These are phyloP conservation scores for Zoanthus solanderi DNA, from an alignment of 92 coral and sea anemone genomes.

Conservation along the genomic window DNA sequence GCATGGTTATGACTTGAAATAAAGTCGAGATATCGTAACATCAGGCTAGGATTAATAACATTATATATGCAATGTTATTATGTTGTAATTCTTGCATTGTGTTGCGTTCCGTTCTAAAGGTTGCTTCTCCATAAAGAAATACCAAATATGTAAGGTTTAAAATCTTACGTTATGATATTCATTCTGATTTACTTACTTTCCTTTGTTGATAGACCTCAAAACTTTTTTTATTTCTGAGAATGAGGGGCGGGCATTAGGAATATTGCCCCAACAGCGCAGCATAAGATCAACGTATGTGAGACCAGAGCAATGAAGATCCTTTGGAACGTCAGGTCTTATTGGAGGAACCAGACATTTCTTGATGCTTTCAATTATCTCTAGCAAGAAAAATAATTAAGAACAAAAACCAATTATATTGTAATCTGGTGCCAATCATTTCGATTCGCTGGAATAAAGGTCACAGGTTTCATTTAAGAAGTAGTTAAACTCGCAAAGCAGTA, in stretches of 20 bases:
- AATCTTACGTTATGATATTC: no score
- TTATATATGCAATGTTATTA: no score
- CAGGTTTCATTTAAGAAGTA: no score
- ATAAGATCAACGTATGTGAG: conserved; percentile 60
- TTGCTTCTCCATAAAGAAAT: no score
- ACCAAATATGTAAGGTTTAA: no score
- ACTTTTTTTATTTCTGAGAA: conserved; percentile 62
- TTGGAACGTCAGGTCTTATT: conserved; percentile 75
- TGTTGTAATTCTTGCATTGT: no score
- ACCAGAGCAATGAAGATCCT: conserved; percentile 41
- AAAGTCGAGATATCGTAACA: no score
- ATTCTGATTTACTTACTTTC: conserved; percentile 63
- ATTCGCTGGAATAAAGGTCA: no score
- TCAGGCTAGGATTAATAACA: no score
- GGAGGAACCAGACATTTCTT: conserved; percentile 58
- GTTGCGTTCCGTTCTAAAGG: background rate
- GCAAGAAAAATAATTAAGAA: background rate
- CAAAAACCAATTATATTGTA: background rate
- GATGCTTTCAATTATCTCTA: conserved; percentile 73
- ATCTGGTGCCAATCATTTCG: no score
- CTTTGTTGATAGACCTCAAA: conserved; percentile 62
- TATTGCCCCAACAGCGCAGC: conserved; percentile 73
- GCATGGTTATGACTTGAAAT: no score
- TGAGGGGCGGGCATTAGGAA: conserved; percentile 67
- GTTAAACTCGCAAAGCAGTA: no score